Base-by-base conservation (phyloP, 2,888 invertebrate species). In the Loripinus fragilis region DNA sequence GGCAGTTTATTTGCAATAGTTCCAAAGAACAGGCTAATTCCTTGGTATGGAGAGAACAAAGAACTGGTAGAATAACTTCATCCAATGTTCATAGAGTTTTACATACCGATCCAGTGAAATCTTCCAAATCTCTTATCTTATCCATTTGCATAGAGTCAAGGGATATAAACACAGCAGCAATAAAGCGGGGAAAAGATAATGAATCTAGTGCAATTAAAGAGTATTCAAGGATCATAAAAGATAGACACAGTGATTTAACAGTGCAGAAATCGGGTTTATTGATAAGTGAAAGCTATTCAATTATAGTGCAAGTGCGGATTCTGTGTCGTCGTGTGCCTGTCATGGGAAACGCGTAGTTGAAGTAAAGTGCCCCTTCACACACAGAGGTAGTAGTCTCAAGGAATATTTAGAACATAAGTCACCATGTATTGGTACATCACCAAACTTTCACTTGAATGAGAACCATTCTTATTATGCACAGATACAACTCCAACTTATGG, bases 401-500 rank as follows among this genome's bases (percentile, higher is more conserved):
- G 20, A 64, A 28, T 23, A 75, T 71, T 33, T 30, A 42, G 33
- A 35, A 41, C 45, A 79, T 30, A 42, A 42, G 33, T 23, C 30
- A 28, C 71, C n/a, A n/a, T n/a, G n/a, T n/a, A 71, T 79, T 30
- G 75, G 75, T 33, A 28, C 71, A 20, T 38, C 75, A 38, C 23
- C 10, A n/a, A 66, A 75, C 30, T n/a, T 67, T 20, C 5, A n/a
- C 2, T 50, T 79, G 1, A 79, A 79, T 42, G 25, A 25, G 5
- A 67, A 15, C 7, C 78, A 79, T 50, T 41, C 41, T 42, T 79
- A 79, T 28, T 79, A 45, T 38, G 67, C 75, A 0, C 75, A 79
- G 67, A 50, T 79, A 1, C 78, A 79, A 30, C 25, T 71, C 12
- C 75, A 74, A 30, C 52, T 74, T 70, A 41, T n/a, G 20, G 69